phyloP scores from a whole-genome alignment of 2,797 vertebrate species.

The Pantherophis alleghaniensis region DNA sequence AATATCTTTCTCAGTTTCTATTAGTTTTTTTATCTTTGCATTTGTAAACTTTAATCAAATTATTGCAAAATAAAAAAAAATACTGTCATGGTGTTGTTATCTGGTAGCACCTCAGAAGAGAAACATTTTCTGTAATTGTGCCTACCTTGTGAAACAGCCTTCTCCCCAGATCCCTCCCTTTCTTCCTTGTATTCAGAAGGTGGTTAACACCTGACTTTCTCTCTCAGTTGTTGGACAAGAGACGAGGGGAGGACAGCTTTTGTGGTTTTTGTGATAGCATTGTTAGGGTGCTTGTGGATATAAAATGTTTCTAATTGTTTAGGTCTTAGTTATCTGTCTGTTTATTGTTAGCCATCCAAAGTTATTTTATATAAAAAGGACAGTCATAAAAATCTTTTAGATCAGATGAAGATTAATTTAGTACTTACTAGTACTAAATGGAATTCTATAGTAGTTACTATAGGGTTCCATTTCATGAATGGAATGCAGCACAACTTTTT shows the following conservation, averaged over 20 bases:
- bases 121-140: neutral
- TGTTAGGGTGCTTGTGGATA: neutral
- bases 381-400: neutral
- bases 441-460: neutral
- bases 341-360: neutral
- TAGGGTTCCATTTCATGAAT: neutral
- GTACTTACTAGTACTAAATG: neutral
- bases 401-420: neutral
- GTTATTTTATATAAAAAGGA: neutral
- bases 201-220: neutral
- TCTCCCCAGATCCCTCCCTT: neutral
- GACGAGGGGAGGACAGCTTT: neutral
- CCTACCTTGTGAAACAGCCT: neutral
- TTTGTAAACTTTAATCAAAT: neutral
- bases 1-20: neutral
- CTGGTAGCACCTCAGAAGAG: neutral
- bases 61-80: neutral
- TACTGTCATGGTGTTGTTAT: neutral
- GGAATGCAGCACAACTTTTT: neutral
- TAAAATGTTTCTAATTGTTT: neutral
- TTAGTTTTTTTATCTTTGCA: neutral
- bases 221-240: neutral
- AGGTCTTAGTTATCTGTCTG: neutral
- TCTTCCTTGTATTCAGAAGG: neutral
- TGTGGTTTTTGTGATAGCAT: neutral